Evolutionary conservation across 2,888 invertebrate genomes (phyloP).

Genomic region (Melipona beecheii): DNA sequence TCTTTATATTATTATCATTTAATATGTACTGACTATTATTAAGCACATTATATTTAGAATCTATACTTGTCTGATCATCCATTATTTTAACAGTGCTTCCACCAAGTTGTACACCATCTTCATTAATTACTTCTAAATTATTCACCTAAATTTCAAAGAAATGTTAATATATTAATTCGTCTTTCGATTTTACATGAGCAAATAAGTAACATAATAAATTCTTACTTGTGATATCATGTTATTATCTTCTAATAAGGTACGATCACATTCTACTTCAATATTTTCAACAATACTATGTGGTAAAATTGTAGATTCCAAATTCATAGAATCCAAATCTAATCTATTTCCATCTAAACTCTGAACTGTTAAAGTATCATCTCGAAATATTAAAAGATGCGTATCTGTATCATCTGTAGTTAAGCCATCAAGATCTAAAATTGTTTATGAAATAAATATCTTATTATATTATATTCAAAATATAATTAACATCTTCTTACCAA

Average conservation of each 20-base stretch:
- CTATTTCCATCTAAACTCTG: slow-evolving; percentile 77
- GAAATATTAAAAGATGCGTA: slow-evolving; percentile 79
- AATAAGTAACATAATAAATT: not conserved
- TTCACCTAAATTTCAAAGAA: slow-evolving; percentile 70
- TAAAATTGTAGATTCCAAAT: slow-evolving; percentile 78
- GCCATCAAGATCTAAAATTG: slow-evolving; percentile 77
- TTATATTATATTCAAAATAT: not conserved
- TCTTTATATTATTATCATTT: slow-evolving; percentile 76
- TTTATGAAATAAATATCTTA: slow-evolving; percentile 1
- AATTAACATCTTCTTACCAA: slow-evolving; percentile 72
- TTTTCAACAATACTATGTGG: slow-evolving; percentile 76
- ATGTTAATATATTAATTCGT: not conserved
- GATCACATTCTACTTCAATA: slow-evolving; percentile 77
- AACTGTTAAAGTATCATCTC: slow-evolving; percentile 79
- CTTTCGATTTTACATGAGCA: not conserved
- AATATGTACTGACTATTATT: slow-evolving; percentile 75
- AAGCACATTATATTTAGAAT: slow-evolving; percentile 75
- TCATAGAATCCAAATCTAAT: slow-evolving; percentile 78
- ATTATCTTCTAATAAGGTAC: slow-evolving; percentile 75
- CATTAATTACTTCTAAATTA: slow-evolving; percentile 78
- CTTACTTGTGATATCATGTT: slow-evolving; percentile 79
- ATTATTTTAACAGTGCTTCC: slow-evolving; percentile 75
- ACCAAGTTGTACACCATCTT: slow-evolving; percentile 73
- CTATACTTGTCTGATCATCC: slow-evolving; percentile 73
- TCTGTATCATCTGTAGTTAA: slow-evolving; percentile 78